phyloP scores from a whole-genome alignment of 2,797 vertebrate species.

The Spinus pinus region DNA sequence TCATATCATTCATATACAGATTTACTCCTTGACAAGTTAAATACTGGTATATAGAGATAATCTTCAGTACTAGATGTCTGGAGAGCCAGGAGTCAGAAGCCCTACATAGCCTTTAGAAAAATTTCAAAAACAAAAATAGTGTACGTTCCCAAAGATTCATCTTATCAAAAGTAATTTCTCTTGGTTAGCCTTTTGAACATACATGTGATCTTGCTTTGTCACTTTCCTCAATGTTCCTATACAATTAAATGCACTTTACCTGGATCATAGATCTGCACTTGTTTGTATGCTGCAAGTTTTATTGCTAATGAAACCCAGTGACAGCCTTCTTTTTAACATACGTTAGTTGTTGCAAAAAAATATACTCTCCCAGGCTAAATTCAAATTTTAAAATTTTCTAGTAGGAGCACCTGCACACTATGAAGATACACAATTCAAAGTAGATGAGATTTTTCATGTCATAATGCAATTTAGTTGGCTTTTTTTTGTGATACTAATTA shows the following conservation, averaged over 20 bases:
- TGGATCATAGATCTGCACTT: neutral
- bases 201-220: neutral
- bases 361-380: neutral
- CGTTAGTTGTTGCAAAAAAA: neutral
- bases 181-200: neutral
- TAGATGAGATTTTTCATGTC: neutral
- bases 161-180: neutral
- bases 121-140: neutral
- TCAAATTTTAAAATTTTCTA: neutral
- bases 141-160: neutral
- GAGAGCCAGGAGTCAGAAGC: neutral
- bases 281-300: neutral
- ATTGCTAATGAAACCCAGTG: neutral
- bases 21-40: neutral
- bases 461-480: neutral
- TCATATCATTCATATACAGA: neutral
- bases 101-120: neutral
- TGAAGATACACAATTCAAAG: neutral
- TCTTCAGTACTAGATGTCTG: neutral
- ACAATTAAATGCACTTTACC: neutral
- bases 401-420: neutral
- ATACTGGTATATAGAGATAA: neutral
- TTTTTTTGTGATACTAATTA: neutral
- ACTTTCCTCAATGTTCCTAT: neutral
- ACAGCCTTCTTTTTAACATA: neutral